Evolutionary conservation across 2,113 vertebrate species (phyloP).

Genomic region (Colius striatus): DNA sequence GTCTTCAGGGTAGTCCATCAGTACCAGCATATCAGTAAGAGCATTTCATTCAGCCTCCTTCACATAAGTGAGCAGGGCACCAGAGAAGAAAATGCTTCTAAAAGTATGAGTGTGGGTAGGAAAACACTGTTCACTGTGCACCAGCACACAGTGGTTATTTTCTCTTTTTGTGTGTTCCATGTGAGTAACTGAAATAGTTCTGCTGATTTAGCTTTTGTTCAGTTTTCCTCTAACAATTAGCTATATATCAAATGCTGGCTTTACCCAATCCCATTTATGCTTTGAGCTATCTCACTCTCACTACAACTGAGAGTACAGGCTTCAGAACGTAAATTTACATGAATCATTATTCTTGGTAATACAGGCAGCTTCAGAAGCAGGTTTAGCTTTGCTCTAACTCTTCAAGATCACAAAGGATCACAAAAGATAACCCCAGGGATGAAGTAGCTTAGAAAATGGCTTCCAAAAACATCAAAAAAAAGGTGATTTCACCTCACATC

Average conservation of each 20-base stretch:
- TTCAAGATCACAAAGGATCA: slow-evolving; percentile 37
- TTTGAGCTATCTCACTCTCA: background rate
- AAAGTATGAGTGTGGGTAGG: background rate
- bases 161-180: background rate
- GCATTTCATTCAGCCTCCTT: background rate
- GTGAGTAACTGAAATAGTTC: background rate
- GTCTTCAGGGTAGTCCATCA: background rate
- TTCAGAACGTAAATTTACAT: background rate
- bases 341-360: background rate
- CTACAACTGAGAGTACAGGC: background rate
- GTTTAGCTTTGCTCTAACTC: slow-evolving; percentile 30
- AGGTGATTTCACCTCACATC: background rate
- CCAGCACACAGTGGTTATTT: accelerated
- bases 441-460: background rate
- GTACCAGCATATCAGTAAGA: background rate
- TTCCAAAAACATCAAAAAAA: slow-evolving; percentile 31
- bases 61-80: background rate
- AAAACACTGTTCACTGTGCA: background rate
- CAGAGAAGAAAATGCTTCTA: background rate
- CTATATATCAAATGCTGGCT: background rate
- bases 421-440: slow-evolving; percentile 26
- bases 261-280: background rate
- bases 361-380: slow-evolving; percentile 10
- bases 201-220: background rate
- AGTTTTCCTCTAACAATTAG: background rate